These are phyloP conservation scores for Siderastrea siderea DNA, from an alignment of 92 coral and sea anemone genomes.

Conservation along the genomic window DNA sequence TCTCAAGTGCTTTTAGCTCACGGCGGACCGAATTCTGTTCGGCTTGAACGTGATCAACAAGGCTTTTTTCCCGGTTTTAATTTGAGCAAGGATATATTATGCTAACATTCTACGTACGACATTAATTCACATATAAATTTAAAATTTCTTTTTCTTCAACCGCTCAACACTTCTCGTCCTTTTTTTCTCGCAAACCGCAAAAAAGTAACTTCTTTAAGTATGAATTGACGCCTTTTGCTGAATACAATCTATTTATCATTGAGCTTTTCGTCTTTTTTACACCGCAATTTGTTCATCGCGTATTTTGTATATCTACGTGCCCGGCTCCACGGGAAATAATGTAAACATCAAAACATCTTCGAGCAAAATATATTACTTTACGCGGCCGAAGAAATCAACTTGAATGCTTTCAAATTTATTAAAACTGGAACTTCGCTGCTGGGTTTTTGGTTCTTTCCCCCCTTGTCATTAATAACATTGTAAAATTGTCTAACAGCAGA, in stretches of 20 bases:
- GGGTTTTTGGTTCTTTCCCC: not conserved
- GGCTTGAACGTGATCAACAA: not conserved
- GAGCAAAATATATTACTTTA: constrained; percentile 25
- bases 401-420: constrained; percentile 4
- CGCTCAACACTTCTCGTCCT: constrained; percentile 4
- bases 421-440: not conserved
- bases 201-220: constrained; percentile 8
- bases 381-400: constrained; percentile 15
- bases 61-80: not conserved
- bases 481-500: not conserved
- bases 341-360: constrained; percentile 21
- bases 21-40: not conserved
- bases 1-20: not conserved
- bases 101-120: not conserved
- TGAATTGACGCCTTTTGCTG: not conserved
- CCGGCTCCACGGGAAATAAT: constrained; percentile 23
- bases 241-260: constrained; percentile 13
- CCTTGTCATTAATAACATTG: not conserved
- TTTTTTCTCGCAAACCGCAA: constrained; percentile 21
- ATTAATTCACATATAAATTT: constrained; percentile 30
- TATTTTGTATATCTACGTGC: constrained; percentile 34
- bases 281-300: constrained; percentile 30
- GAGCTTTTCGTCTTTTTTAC: constrained; percentile 9
- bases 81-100: not conserved
- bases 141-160: constrained; percentile 25